Evolutionary conservation across 2,888 invertebrate species (phyloP).

Genomic region (Callyntrura sp.): DNA sequence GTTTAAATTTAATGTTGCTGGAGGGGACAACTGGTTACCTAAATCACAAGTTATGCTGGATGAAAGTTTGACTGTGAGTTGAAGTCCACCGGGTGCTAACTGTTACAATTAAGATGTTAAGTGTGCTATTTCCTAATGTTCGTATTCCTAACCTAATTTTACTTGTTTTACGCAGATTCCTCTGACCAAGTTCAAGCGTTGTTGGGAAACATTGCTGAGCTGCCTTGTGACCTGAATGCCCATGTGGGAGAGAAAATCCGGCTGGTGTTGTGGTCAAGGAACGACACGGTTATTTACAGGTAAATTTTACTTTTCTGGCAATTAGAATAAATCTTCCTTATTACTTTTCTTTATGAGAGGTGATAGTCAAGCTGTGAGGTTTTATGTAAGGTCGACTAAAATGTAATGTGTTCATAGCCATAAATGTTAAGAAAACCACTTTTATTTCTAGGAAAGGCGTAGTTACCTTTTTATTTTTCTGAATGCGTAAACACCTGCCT

Average conservation of each 20-base stretch:
- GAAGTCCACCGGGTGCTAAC: neutral
- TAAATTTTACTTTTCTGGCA: no score
- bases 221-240: conserved; percentile 84
- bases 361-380: no score
- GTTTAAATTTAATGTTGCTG: neutral
- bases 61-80: no score
- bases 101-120: neutral
- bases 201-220: conserved; percentile 83
- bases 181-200: conserved; percentile 83
- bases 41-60: conserved; percentile 24
- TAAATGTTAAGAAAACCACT: no score
- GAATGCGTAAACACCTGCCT: no score
- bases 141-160: neutral
- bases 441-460: no score
- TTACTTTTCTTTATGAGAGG: no score
- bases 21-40: neutral
- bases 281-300: conserved; percentile 84
- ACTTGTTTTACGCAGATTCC: conserved; percentile 71
- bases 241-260: conserved; percentile 83
- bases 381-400: no score
- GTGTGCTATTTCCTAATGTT: no score
- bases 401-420: no score
- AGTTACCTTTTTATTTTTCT: no score
- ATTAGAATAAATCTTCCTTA: no score
- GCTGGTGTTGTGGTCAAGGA: conserved; percentile 83